Conservation (phyloP, 2,797 vertebrate genomes). For the Ficedula albicollis region DNA sequence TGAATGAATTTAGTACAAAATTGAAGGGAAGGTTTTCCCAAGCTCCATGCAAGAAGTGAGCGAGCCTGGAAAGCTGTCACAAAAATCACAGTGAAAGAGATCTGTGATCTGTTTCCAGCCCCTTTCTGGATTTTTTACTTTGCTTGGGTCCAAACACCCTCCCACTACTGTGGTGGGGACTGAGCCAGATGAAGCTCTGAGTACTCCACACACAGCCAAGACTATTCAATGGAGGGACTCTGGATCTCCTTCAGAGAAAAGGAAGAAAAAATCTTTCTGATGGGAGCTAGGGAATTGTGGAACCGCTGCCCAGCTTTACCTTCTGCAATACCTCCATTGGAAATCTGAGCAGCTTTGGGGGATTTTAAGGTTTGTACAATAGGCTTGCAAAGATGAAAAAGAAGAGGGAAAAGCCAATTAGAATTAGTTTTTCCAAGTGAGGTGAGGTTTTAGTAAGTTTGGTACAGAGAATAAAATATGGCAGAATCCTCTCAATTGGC, state of each 20-base stretch:
- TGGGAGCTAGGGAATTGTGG: not conserved
- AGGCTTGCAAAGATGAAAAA: not conserved
- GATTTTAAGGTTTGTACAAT: not conserved
- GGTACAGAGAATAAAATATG: not conserved
- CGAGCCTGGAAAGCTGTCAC: not conserved
- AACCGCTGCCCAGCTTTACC: not conserved
- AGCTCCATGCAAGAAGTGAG: not conserved
- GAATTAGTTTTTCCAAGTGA: not conserved
- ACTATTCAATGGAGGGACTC: accelerated
- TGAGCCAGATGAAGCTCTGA: not conserved
- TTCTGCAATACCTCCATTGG: accelerated
- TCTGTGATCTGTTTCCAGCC: not conserved
- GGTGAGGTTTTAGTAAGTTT: not conserved
- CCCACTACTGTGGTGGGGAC: accelerated
- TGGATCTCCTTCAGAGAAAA: not conserved
- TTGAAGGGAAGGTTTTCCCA: not conserved
- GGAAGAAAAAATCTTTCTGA: not conserved
- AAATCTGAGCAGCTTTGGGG: not conserved
- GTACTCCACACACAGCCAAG: too few relatives aligned
- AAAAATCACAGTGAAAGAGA: not conserved
- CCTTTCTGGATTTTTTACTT: not conserved
- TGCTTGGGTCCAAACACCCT: accelerated
- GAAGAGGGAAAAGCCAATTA: not conserved
- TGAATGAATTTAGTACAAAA: not conserved
- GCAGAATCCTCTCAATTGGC: not conserved